A percentile compares a stretch with the other conserved stretches of the same genome.
Evolutionary conservation across 1,140 invertebrate species (phyloP).

Genomic region (Drosophila watanabei): DNA sequence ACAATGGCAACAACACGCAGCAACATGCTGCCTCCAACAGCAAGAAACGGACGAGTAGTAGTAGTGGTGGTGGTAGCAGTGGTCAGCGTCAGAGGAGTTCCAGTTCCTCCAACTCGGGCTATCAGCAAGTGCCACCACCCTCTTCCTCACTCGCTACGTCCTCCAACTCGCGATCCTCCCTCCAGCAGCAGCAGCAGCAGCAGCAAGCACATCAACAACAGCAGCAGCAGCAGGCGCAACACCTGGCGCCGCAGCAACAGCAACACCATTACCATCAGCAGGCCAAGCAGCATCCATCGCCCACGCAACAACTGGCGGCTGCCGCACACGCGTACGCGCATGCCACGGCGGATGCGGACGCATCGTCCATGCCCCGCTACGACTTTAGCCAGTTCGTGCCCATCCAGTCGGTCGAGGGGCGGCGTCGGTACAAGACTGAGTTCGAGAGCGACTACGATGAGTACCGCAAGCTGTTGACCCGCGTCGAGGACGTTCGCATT

Average conservation of each 20-base stretch:
- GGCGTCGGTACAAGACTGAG: constrained; percentile 94
- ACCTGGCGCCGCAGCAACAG: constrained; percentile 31
- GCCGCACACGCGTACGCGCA: constrained; percentile 73
- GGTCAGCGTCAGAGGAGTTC: constrained; percentile 33
- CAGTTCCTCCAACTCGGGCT: constrained; percentile 28
- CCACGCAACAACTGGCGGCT: constrained; percentile 75
- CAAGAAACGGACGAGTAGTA: constrained; percentile 68
- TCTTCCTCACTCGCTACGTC: background rate
- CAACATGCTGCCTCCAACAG: constrained; percentile 67
- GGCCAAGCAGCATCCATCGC: constrained; percentile 77
- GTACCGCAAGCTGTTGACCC: constrained; percentile 91
- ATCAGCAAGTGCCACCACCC: constrained; percentile 53
- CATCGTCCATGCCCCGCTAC: constrained; percentile 62
- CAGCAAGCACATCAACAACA: constrained; percentile 32
- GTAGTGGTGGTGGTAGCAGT: constrained; percentile 11
- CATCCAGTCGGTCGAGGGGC: constrained; percentile 91
- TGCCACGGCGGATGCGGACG: constrained; percentile 48
- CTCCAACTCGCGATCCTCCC: constrained; percentile 16
- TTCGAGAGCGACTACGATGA: constrained; percentile 94
- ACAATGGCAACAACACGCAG: constrained; percentile 62
- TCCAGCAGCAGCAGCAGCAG: constrained; percentile 37
- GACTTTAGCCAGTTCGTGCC: constrained; percentile 91
- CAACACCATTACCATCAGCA: constrained; percentile 42
- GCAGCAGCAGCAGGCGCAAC: constrained; percentile 44
- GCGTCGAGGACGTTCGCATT: constrained; percentile 91